Evolutionary conservation across 2,888 invertebrate genomes (phyloP), one percentile per base, ranked within the genome.

Genomic region (Brachypterus glaber): DNA sequence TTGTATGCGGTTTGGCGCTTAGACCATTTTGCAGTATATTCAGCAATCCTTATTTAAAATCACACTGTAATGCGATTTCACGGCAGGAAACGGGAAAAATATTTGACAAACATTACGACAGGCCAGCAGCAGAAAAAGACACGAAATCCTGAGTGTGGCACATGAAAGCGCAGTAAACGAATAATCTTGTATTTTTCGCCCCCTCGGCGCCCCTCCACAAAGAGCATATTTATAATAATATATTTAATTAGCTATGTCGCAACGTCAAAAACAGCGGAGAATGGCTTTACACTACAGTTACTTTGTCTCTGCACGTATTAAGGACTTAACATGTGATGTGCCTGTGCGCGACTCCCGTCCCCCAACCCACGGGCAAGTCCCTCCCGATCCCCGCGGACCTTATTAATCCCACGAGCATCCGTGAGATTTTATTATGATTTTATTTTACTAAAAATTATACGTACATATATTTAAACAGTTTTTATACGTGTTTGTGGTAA

Each of bases 161-260:
- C 48, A 48, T 51, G 48, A 44, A 40, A 45, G 42, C 48, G 43
- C 49, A 53, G n/a, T 53, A 56, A 57, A 59, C 53, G 58, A 56
- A 57, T 55, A 58, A 55, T 58, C 58, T 57, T 58, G 57, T 57
- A 57, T 58, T 44, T 45, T 47, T 43, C 31, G 30, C 30, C 27
- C 25, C 14, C 4, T 9, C 9, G 21, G 17, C 44, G 33, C 43
- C 41, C 45, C 41, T 38, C 17, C 27, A 54, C 51, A 54, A 55
- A 55, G 52, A 50, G 51, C 59, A 57, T 60, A 60, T 60, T 61
- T 60, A 61, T 61, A 60, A 60, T 60, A 61, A 60, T 61, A 61
- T 61, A 59, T 60, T 59, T 60, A 61, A 61, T 60, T 61, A 61
- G 58, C 52, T 53, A 57, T 55, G 60, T 59, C 59, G 58, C 52